These are phyloP conservation scores for Zosterops borbonicus DNA, from an alignment of 2,113 vertebrate species.

Conservation along the genomic window DNA sequence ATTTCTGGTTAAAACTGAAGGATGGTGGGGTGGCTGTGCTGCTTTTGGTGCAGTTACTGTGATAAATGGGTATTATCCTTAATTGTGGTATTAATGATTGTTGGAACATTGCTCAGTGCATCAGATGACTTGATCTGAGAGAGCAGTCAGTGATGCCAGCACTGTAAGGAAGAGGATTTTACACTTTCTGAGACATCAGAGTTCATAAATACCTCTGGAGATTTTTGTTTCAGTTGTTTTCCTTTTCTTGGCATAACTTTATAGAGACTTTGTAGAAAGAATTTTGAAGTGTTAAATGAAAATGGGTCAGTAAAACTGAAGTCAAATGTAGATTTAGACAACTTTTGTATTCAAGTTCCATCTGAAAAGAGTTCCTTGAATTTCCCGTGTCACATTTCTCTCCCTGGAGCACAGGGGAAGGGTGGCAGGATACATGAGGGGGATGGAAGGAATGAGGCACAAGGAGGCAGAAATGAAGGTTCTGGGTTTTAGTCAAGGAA, in stretches of 20 bases:
- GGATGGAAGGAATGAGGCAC: neutral
- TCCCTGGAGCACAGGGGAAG: neutral
- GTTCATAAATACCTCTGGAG: neutral
- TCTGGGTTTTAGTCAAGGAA: neutral
- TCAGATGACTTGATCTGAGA: neutral
- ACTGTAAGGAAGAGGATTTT: neutral
- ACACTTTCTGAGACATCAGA: neutral
- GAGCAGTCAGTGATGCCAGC: neutral
- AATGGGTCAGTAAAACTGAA: neutral
- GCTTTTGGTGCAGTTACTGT: neutral
- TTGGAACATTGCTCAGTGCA: neutral
- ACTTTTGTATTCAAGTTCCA: neutral
- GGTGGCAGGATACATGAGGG: fast-evolving
- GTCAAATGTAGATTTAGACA: neutral
- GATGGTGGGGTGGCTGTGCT: neutral
- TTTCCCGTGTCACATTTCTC: fast-evolving
- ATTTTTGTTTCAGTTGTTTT: neutral
- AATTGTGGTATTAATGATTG: neutral
- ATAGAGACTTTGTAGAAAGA: neutral
- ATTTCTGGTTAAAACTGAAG: neutral
- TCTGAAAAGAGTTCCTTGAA: neutral
- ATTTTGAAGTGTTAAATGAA: neutral
- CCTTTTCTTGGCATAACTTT: neutral
- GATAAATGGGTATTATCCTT: neutral
- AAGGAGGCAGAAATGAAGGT: neutral